Evolutionary conservation across 2,113 vertebrate genomes (phyloP).

Genomic region (Anolis carolinensis): DNA sequence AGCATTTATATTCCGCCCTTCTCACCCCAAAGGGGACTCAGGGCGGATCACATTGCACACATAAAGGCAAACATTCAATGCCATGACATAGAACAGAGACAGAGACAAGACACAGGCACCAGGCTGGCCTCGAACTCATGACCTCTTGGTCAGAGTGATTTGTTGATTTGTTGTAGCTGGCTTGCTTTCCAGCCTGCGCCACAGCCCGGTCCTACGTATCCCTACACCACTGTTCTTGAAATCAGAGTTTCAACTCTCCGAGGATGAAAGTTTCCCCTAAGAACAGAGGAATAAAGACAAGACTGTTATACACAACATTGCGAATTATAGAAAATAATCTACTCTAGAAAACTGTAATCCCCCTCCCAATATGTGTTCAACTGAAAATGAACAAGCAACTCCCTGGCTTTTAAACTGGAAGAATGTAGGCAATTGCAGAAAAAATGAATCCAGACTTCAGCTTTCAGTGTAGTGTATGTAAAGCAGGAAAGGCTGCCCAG

Average conservation of each 20-base stretch:
- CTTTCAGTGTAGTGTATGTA: background rate
- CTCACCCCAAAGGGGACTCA: too few relatives aligned
- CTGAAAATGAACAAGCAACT: background rate
- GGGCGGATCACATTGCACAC: too few relatives aligned
- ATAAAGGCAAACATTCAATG: too few relatives aligned
- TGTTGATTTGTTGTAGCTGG: too few relatives aligned
- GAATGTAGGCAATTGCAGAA: background rate
- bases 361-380: background rate
- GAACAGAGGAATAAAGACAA: background rate
- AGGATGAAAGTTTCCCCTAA: background rate
- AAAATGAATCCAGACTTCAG: background rate
- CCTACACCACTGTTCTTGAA: too few relatives aligned
- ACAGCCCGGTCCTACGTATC: too few relatives aligned
- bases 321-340: background rate
- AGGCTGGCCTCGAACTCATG: too few relatives aligned
- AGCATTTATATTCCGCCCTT: too few relatives aligned
- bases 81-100: too few relatives aligned
- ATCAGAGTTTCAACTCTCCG: background rate
- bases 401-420: background rate
- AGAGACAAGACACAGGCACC: too few relatives aligned
- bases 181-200: too few relatives aligned
- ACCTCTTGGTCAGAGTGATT: too few relatives aligned
- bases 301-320: background rate
- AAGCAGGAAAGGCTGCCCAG: background rate
- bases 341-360: background rate